Conservation (phyloP, 2,888 invertebrate genomes). For the Epinotia nisella region DNA sequence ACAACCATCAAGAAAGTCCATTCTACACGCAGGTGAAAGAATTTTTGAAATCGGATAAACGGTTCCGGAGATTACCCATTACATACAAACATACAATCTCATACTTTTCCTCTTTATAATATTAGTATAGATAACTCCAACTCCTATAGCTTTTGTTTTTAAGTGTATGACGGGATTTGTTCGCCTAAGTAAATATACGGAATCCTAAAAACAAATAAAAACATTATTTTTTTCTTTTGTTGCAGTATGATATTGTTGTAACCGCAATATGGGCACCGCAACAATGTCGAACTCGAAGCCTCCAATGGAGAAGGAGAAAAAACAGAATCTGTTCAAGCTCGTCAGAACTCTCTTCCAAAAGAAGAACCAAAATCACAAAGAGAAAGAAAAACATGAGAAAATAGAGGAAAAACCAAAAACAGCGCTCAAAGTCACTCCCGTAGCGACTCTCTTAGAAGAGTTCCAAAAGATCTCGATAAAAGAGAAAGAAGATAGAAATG, state of each 20-base stretch:
- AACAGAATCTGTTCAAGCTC: constrained; percentile 45
- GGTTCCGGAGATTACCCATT: too few relatives aligned
- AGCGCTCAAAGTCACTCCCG: constrained; percentile 49
- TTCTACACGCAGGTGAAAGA: too few relatives aligned
- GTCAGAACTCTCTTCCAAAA: constrained; percentile 42
- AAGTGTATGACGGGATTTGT: too few relatives aligned
- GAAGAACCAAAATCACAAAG: constrained; percentile 43
- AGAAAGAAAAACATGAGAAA: constrained; percentile 51
- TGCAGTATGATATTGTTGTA: constrained; percentile 47
- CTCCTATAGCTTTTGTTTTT: too few relatives aligned
- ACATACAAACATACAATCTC: too few relatives aligned
- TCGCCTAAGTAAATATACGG: too few relatives aligned
- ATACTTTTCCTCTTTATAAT: too few relatives aligned
- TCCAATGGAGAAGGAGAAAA: constrained; percentile 52
- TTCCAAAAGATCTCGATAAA: constrained; percentile 53
- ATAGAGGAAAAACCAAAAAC: constrained; percentile 51
- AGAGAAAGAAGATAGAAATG: constrained; percentile 49
- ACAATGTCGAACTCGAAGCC: constrained; percentile 49
- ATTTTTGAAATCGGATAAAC: too few relatives aligned
- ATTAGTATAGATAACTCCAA: too few relatives aligned
- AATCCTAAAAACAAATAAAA: too few relatives aligned
- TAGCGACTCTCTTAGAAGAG: constrained; percentile 57
- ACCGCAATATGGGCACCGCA: constrained; percentile 35
- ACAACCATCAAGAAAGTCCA: too few relatives aligned
- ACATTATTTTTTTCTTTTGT: constrained; percentile 40